phyloP scores from a whole-genome alignment of 1,140 invertebrate genomes.

The Heliconius hewitsoni region DNA sequence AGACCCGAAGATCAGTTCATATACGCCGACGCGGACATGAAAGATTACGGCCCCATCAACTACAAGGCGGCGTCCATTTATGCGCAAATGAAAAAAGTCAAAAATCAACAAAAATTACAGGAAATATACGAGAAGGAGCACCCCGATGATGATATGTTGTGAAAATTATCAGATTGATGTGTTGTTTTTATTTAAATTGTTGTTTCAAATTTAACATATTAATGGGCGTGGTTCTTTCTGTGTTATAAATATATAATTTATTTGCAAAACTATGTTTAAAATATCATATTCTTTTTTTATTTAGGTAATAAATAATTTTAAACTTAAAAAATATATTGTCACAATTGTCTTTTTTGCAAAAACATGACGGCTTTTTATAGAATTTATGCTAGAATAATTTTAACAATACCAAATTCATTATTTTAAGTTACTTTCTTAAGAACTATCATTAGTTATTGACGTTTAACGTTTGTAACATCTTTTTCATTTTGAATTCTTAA shows the following conservation, averaged over 20 bases:
- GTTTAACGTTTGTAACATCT: not conserved
- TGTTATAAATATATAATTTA: not conserved
- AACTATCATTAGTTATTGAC: not conserved
- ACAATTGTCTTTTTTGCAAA: no score
- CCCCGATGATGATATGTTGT: slow-evolving; percentile 68
- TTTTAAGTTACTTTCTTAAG: no score
- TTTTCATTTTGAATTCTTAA: not conserved
- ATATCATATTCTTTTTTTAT: not conserved
- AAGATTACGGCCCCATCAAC: slow-evolving; percentile 93
- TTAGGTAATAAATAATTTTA: no score
- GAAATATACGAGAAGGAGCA: slow-evolving; percentile 69
- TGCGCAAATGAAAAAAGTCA: slow-evolving; percentile 85
- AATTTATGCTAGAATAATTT: slow-evolving; percentile 4
- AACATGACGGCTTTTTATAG: not conserved
- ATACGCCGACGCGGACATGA: slow-evolving; percentile 94
- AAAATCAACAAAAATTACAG: slow-evolving; percentile 80
- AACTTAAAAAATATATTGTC: no score
- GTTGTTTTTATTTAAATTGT: not conserved
- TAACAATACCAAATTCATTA: not conserved
- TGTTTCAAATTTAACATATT: slow-evolving; percentile 8
- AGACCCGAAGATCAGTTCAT: slow-evolving; percentile 90
- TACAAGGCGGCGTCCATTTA: slow-evolving; percentile 93
- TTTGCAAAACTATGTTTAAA: not conserved
- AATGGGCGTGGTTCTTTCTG: not conserved
- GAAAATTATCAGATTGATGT: slow-evolving; percentile 39